Base-by-base conservation (phyloP, 1,140 invertebrate species). In the Heliconius nattereri region DNA sequence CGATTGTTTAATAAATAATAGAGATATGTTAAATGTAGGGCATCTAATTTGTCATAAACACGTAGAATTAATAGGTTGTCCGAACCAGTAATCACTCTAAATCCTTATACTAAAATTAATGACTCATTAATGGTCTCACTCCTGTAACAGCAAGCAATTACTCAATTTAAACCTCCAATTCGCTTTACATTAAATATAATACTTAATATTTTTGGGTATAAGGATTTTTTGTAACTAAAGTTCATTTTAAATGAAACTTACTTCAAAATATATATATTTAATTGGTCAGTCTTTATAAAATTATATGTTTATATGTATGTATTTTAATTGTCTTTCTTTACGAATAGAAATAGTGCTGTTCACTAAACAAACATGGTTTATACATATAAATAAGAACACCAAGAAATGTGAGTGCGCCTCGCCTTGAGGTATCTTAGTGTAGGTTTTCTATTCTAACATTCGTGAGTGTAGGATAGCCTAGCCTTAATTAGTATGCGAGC, bases 21-120 rank as follows among this genome's bases (percentile, higher is more conserved):
- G n/a, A 57, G 7, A 57, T 8, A 7, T 57, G n/a, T n/a, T 23
- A 57, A 20, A 57, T 60, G 23, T 23, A 60, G 54, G n/a, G n/a
- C 20, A 45, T 45, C 45, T 20, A 85, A 87, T 86, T 85, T 87
- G 83, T 89, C 83, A 89, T 78, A 84, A 77, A 78, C 81, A 84
- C 78, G 66, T 78, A 78, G 78, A 83, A 84, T 86, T 87, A 85
- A 87, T 86, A 82, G 81, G 37, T 83, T 83, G 83, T 85, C 83
- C 81, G 70, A 74, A 82, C 76, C 84, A 85, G 79, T 85, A 83
- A 85, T 81, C 77, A 81, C 80, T 76, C 75, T 79, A 81, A 75
- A 81, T 81, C 71, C 40, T 60, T 76, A 72, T 73, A 29, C 37
- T 73, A 60, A 73, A 66, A 82, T 82, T 79, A 82, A 82, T 82